A percentile compares a stretch with the other conserved stretches of the same genome.
phyloP scores from a whole-genome alignment of 2,888 invertebrate genomes.

The Ormyrus labotus region DNA sequence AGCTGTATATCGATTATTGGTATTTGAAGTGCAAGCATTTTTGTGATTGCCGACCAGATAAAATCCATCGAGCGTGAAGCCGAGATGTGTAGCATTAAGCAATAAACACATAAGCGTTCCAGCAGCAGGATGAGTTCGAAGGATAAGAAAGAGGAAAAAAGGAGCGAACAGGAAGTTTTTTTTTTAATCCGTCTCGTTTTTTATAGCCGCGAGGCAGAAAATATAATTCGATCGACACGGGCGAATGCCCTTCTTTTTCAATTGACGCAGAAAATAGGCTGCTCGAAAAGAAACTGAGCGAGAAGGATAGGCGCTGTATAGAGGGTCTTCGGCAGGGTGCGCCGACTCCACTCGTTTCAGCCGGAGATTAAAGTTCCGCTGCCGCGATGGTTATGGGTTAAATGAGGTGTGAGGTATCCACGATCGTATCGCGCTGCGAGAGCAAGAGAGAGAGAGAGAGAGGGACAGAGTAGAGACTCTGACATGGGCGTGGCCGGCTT shows the following conservation, averaged over 20 bases:
- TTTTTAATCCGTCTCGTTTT: too few relatives aligned
- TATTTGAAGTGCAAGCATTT: too few relatives aligned
- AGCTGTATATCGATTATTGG: too few relatives aligned
- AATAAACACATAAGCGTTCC: conserved; percentile 27
- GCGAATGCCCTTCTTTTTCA: conserved; percentile 20
- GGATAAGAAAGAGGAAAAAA: neutral
- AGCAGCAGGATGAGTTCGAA: too few relatives aligned
- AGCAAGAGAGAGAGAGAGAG: conserved; percentile 50
- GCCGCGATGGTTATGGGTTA: conserved; percentile 60
- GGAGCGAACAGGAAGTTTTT: too few relatives aligned
- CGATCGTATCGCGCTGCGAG: conserved; percentile 52
- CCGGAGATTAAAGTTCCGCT: conserved; percentile 61
- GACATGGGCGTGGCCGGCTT: conserved; percentile 73
- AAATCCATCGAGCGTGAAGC: too few relatives aligned
- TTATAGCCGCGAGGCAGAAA: neutral
- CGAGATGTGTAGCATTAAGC: conserved; percentile 17
- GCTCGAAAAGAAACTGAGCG: conserved; percentile 31
- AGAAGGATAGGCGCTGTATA: neutral
- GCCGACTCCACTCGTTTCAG: conserved; percentile 44
- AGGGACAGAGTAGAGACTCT: neutral
- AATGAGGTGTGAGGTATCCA: conserved; percentile 61
- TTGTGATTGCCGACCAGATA: too few relatives aligned
- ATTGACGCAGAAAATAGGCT: conserved; percentile 39
- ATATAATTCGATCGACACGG: conserved; percentile 15
- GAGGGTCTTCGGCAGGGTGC: too few relatives aligned